Conservation (phyloP, 1,140 invertebrate genomes). For the Teleopsis dalmanni region DNA sequence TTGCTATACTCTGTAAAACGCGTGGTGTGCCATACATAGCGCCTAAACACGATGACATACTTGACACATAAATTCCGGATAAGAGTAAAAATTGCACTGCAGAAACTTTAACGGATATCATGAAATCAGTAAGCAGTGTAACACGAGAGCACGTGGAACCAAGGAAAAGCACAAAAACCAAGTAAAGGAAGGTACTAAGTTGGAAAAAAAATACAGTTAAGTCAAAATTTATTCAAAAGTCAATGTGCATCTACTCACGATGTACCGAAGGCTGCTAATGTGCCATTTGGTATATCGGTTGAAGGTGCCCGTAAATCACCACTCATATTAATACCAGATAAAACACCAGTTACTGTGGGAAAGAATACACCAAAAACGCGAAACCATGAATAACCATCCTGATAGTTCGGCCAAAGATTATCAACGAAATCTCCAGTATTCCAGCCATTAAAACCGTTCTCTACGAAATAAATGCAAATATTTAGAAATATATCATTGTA, state of each 20-base stretch:
- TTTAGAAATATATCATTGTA: no score
- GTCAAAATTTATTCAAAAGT: neutral
- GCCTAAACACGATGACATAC: constrained; percentile 88
- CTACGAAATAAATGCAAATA: constrained; percentile 50
- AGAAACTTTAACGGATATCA: constrained; percentile 85
- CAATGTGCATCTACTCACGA: constrained; percentile 51
- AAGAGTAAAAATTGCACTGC: constrained; percentile 73
- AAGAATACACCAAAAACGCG: constrained; percentile 93
- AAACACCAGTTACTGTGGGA: constrained; percentile 84
- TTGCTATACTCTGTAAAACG: constrained; percentile 89
- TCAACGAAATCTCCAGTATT: constrained; percentile 65
- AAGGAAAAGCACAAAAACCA: constrained; percentile 82
- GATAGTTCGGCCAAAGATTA: constrained; percentile 77
- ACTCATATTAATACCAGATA: constrained; percentile 97
- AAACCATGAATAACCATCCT: constrained; percentile 76
- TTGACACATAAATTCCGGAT: constrained; percentile 88
- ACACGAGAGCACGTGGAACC: constrained; percentile 75
- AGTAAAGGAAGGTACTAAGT: constrained; percentile 78
- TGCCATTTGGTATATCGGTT: constrained; percentile 88
- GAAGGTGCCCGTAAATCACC: constrained; percentile 87
- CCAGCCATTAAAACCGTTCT: constrained; percentile 79
- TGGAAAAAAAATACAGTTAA: constrained; percentile 12
- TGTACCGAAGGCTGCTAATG: constrained; percentile 79
- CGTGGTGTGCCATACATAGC: constrained; percentile 92
- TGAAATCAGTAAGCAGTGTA: constrained; percentile 71